phyloP scores from a whole-genome alignment of 2,888 invertebrate species.

The Brachypalpus laphriformis region DNA sequence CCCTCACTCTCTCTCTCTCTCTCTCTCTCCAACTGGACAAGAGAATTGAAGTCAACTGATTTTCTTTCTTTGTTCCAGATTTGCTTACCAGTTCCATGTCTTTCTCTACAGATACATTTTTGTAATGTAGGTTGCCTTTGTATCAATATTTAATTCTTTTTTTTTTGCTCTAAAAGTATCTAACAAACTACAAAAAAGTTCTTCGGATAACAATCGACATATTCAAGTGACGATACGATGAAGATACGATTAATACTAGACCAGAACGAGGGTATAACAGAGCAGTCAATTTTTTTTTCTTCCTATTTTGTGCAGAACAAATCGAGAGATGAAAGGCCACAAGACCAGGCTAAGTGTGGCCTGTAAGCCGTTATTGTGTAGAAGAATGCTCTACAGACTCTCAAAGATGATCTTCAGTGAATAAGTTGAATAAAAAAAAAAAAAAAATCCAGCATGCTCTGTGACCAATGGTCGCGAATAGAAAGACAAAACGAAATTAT shows the following conservation, averaged over 20 bases:
- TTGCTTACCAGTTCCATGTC: constrained; percentile 55
- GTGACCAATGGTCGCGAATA: constrained; percentile 4
- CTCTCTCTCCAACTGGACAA: background rate
- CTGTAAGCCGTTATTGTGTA: background rate
- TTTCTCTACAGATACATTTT: constrained; percentile 14
- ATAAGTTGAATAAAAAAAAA: constrained; percentile 1
- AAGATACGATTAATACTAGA: constrained; percentile 29
- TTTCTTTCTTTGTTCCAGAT: constrained; percentile 73
- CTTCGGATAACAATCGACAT: constrained; percentile 52
- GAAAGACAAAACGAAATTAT: constrained; percentile 20
- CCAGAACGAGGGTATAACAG: constrained; percentile 1
- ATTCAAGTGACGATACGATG: constrained; percentile 18
- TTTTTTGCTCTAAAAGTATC: constrained; percentile 1
- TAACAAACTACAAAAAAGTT: constrained; percentile 37
- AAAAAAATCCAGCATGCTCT: background rate
- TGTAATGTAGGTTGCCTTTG: constrained; percentile 28
- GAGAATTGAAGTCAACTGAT: constrained; percentile 43
- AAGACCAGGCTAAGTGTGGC: constrained; percentile 21
- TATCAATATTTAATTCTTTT: background rate
- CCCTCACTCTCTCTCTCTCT: too few relatives aligned
- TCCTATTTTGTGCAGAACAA: constrained; percentile 15
- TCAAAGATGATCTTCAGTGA: constrained; percentile 8
- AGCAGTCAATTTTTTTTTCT: constrained; percentile 7
- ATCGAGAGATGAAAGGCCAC: constrained; percentile 56
- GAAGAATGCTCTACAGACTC: background rate